Percentiles rank a stretch among this genome's conserved stretches.
Conservation (phyloP, 2,113 vertebrate species). For the Dasypus novemcinctus region DNA sequence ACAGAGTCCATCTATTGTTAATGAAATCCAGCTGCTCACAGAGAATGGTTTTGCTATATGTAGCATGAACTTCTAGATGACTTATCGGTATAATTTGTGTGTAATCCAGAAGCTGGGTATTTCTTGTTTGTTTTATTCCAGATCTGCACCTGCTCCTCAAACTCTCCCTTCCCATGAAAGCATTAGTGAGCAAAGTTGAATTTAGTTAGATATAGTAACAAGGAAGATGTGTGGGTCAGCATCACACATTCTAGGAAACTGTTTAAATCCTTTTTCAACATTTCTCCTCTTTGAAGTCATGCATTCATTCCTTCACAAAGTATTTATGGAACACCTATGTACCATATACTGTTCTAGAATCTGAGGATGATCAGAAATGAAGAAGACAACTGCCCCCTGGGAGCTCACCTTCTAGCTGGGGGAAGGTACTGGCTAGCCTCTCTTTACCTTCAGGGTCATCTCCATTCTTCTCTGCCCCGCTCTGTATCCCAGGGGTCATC, state of each 20-base stretch:
- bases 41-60: neutral
- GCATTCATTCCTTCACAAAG: neutral
- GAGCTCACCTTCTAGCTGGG: neutral
- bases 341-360: neutral
- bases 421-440: neutral
- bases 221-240: rapidly evolving
- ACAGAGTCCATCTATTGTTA: neutral
- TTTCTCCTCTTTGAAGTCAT: neutral
- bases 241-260: neutral
- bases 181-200: neutral
- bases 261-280: neutral
- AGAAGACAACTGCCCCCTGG: neutral
- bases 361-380: neutral
- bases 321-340: neutral
- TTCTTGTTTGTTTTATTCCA: neutral
- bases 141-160: neutral
- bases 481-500: rapidly evolving
- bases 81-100: neutral
- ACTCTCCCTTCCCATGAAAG: neutral
- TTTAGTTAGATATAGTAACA: neutral
- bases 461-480: neutral
- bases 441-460: neutral
- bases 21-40: neutral
- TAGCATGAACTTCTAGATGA: neutral
- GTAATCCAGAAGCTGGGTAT: neutral